Conservation (phyloP, 2,888 invertebrate species). For the Zeuzera pyrina region DNA sequence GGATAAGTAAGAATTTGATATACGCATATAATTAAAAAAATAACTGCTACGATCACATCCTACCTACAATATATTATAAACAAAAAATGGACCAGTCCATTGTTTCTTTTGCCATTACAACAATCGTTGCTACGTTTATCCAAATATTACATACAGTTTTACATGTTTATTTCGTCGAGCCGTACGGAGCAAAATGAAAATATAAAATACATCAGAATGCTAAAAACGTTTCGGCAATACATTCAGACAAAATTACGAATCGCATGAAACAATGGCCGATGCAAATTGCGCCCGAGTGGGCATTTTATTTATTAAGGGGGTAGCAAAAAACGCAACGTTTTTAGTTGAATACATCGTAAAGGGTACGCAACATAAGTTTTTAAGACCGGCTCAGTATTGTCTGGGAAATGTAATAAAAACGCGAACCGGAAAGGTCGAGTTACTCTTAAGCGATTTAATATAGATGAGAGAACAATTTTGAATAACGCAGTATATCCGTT, state of each 20-base stretch:
- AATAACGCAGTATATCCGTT: no score
- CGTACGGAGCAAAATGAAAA: conserved; percentile 26
- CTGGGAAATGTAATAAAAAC: conserved; percentile 36
- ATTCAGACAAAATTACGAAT: conserved; percentile 50
- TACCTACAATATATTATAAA: no score
- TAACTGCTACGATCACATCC: no score
- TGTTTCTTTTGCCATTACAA: no score
- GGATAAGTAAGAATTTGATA: no score
- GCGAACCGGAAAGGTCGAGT: conserved; percentile 31
- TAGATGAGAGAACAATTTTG: no score
- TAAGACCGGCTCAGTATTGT: conserved; percentile 42
- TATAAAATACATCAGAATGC: conserved; percentile 24
- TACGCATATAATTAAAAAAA: no score
- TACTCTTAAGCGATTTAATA: not conserved
- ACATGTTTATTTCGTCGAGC: no score
- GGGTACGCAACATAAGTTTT: conserved; percentile 34
- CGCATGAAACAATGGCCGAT: conserved; percentile 57
- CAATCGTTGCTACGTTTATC: no score
- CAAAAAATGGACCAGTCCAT: no score
- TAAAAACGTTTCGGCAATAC: conserved; percentile 36
- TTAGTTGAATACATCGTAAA: conserved; percentile 48
- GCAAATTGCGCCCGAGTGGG: conserved; percentile 51
- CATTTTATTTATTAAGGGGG: conserved; percentile 43
- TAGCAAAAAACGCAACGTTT: conserved; percentile 40
- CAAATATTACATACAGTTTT: no score